Base-by-base conservation (phyloP, 2,888 invertebrate genomes). In the Griposia aprilina region DNA sequence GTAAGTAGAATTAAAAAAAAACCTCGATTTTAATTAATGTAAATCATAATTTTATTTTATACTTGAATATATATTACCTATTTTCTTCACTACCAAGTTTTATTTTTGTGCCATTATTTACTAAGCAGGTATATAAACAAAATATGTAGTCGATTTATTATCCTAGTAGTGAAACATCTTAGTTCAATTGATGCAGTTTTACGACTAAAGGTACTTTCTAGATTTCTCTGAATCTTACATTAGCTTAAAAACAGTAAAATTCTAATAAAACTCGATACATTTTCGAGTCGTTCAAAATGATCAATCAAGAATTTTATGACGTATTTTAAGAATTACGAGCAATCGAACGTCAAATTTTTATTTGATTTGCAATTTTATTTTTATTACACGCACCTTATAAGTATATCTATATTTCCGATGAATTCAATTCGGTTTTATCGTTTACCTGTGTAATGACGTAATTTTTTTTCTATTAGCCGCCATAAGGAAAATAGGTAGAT, bases 241-340 rank as follows among this genome's bases (percentile, higher is more conserved):
- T 70, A 60, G 13, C 60, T 55, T 41, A 15, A 3, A 79, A 66
- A 48, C 59, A 65, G 83, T 78, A 81, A 83, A 83, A 60, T 60
- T 26, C 36, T 7, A 66, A 66, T 81, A 81, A 83, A 83, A 83
- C n/a, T 57, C 55, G 6, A 67, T 73, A 26, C 55, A 80, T 65
- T 83, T 75, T 73, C 76, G 41, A 66, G 76, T 76, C 81, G 81
- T 63, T 71, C 45, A 41, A 76, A 73, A 73, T 62, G 36, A 82
- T 26, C 80, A 76, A 85, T 80, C 85, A 80, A 62, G 59, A 57
- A 70, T 67, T 81, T 81, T 83, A 81, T 70, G n/a, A 57, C 15
- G 48, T 41, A 77, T 77, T 78, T 83, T 48, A 55, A 30, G 79
- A 71, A 78, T 78, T 69, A 84, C 84, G 80, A 84, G 63, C 69